Conservation (phyloP, 1,140 invertebrate species). For the Cherax destructor region DNA sequence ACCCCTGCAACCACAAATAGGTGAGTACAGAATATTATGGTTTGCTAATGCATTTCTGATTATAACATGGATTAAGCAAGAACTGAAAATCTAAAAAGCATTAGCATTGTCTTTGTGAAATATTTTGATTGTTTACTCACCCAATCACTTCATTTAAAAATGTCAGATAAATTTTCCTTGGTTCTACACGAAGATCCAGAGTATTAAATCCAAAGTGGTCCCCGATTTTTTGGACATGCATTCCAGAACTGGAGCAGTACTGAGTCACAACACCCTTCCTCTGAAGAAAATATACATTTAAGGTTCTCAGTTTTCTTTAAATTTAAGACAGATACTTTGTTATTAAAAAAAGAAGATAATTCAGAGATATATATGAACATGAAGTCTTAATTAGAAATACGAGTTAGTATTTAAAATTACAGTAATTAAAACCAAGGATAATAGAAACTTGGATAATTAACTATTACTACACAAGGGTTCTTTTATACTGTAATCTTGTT, state of each 20-base stretch:
- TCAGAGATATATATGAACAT: background rate
- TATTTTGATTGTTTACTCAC: background rate
- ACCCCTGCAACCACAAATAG: too few species aligned
- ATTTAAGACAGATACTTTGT: background rate
- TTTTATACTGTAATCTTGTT: too few species aligned
- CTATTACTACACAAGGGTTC: too few species aligned
- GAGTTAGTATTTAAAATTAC: background rate
- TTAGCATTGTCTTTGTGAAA: background rate
- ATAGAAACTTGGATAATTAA: background rate
- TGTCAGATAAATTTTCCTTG: background rate
- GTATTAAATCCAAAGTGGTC: background rate
- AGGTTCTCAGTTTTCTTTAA: background rate
- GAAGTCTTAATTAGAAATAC: background rate
- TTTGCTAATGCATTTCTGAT: too few species aligned
- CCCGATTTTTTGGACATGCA: background rate
- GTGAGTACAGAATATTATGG: too few species aligned
- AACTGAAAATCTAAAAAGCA: background rate
- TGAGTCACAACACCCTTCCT: constrained; percentile 8
- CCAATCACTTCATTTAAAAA: constrained; percentile 14
- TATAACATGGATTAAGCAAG: too few species aligned
- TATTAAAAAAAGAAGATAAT: background rate
- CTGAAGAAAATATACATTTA: background rate
- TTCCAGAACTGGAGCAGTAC: background rate
- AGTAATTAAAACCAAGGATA: background rate
- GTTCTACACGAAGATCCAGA: too few species aligned